phyloP scores from a whole-genome alignment of 2,888 invertebrate species.

The Nycteola revayana region DNA sequence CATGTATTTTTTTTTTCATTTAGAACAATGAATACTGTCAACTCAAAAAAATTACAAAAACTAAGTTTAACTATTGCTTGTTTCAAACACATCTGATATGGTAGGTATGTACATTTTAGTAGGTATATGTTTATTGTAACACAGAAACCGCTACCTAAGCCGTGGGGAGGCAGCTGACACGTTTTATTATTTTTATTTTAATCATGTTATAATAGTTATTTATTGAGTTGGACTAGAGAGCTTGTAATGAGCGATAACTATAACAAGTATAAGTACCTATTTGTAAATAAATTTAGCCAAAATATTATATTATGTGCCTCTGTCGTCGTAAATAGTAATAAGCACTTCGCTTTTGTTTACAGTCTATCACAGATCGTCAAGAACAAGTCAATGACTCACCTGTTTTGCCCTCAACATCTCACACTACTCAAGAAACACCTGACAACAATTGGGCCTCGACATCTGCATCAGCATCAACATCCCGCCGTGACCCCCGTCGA shows the following conservation, averaged over 20 bases:
- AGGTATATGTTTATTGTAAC: conserved; percentile 1
- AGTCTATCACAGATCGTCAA: conserved; percentile 13
- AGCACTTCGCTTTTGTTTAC: conserved; percentile 11
- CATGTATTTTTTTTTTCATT: neutral
- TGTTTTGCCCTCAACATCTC: conserved; percentile 13
- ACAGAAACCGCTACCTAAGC: conserved; percentile 9
- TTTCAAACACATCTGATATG: conserved; percentile 1
- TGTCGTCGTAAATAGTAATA: conserved; percentile 11
- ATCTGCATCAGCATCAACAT: conserved; percentile 13
- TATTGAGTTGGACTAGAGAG: conserved; percentile 9
- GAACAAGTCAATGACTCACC: conserved; percentile 10
- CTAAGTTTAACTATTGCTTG: conserved; percentile 1
- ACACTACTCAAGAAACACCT: conserved; percentile 11
- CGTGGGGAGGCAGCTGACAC: conserved; percentile 2
- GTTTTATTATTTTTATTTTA: conserved; percentile 5
- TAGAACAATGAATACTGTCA: conserved; percentile 1
- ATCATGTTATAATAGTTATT: conserved; percentile 12
- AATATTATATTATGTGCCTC: conserved; percentile 10
- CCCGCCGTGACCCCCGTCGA: conserved; percentile 13
- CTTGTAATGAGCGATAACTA: conserved; percentile 11
- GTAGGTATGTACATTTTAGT: conserved; percentile 1
- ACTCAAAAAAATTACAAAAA: conserved; percentile 1
- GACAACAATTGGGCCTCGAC: conserved; percentile 15
- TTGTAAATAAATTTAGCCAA: conserved; percentile 11
- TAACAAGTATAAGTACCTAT: conserved; percentile 7